These are phyloP conservation scores for Odontophorus gujanensis DNA, from an alignment of 2,113 vertebrate genomes.

Conservation along the genomic window DNA sequence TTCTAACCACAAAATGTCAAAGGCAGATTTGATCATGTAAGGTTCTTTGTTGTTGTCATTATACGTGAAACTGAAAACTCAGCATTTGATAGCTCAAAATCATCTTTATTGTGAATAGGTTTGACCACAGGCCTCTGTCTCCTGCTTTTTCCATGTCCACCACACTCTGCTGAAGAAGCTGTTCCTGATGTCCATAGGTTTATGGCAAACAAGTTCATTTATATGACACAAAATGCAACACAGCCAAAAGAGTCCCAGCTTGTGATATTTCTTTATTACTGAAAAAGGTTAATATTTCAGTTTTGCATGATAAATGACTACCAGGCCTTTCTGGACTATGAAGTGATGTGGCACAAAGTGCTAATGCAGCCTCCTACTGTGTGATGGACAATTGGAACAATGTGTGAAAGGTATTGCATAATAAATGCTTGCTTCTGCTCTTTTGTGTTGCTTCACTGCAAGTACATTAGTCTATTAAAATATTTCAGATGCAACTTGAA, in stretches of 20 bases:
- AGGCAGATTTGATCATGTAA: not conserved
- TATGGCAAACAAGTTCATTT: not conserved
- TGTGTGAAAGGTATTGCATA: not conserved
- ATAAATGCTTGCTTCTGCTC: not conserved
- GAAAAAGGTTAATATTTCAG: not conserved
- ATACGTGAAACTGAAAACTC: accelerated
- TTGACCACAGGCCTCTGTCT: no score
- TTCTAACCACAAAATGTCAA: not conserved
- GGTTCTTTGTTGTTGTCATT: not conserved
- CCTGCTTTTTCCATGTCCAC: not conserved
- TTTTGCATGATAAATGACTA: not conserved
- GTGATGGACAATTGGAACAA: not conserved
- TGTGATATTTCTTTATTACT: not conserved
- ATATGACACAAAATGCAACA: not conserved
- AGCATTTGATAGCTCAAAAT: no score
- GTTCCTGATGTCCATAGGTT: not conserved
- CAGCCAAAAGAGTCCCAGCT: not conserved
- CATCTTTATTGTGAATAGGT: no score
- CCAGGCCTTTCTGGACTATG: not conserved
- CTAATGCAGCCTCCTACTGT: not conserved
- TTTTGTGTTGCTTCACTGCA: not conserved
- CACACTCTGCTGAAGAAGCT: not conserved
- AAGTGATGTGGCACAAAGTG: not conserved
- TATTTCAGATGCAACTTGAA: not conserved
- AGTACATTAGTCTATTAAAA: not conserved